phyloP scores from a whole-genome alignment of 2,113 vertebrate species.

The Syrmaticus mikado region DNA sequence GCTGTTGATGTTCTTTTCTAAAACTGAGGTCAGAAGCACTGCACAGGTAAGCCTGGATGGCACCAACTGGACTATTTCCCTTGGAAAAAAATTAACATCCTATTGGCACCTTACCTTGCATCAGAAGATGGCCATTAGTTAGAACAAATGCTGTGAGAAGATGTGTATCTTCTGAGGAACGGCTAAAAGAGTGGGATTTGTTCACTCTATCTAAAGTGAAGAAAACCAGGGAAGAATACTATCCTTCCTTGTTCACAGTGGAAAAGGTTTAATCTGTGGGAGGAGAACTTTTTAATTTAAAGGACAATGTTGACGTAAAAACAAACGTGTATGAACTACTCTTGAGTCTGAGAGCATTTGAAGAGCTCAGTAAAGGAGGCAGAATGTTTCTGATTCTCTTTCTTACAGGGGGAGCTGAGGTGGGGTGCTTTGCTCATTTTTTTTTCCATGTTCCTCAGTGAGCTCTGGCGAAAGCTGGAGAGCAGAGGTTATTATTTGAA shows the following conservation, averaged over 20 bases:
- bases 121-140: not conserved
- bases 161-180: not conserved
- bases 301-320: not conserved
- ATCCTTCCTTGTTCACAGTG: not conserved
- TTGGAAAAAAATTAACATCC: not conserved
- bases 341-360: not conserved
- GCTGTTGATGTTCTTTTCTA: not conserved
- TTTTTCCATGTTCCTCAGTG: fast-evolving
- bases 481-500: constrained; percentile 16
- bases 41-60: not conserved
- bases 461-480: not conserved
- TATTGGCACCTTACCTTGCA: not conserved
- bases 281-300: not conserved
- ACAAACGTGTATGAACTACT: not conserved
- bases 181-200: not conserved
- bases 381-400: not conserved
- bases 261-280: not conserved
- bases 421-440: not conserved
- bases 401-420: not conserved
- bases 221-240: not conserved
- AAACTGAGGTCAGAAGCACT: not conserved
- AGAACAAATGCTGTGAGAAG: not conserved
- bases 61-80: not conserved
- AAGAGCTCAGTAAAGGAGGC: not conserved
- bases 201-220: not conserved